These are phyloP conservation scores for Bubo bubo DNA, from an alignment of 2,113 vertebrate genomes.

Conservation along the genomic window DNA sequence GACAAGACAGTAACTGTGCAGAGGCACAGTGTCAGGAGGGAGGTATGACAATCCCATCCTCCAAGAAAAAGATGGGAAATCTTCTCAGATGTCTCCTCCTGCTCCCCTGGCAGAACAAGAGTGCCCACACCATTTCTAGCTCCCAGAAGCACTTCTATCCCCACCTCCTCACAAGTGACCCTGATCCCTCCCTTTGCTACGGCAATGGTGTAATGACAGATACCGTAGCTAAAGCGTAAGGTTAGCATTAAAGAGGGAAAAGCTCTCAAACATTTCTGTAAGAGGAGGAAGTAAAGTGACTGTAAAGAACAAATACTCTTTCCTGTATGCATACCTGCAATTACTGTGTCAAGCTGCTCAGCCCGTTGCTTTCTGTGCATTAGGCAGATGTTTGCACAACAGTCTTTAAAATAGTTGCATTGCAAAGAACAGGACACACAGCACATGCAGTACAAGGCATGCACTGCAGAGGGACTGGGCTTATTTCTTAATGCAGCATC, in stretches of 20 bases:
- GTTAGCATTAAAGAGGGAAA: not conserved
- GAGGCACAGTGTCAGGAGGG: not conserved
- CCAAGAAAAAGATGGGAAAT: not conserved
- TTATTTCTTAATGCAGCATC: not conserved
- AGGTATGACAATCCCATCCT: not conserved
- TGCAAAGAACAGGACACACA: not conserved
- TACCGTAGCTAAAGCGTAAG: not conserved
- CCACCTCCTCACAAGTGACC: not conserved
- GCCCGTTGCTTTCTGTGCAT: not conserved
- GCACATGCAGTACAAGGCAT: not conserved
- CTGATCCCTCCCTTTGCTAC: not conserved
- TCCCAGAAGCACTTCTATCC: not conserved
- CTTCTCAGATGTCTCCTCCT: not conserved
- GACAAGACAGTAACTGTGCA: not conserved
- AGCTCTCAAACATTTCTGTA: not conserved
- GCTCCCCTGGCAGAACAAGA: not conserved
- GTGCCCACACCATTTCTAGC: not conserved
- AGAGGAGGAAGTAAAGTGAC: not conserved
- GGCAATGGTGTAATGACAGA: rapidly evolving
- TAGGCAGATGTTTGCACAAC: not conserved
- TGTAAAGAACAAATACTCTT: not conserved
- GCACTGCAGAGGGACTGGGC: not conserved
- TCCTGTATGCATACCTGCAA: not conserved
- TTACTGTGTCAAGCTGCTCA: not conserved
- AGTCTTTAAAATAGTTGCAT: not conserved